These are phyloP conservation scores for Malaclemys terrapin DNA, from an alignment of 2,113 vertebrate species.

Conservation along the genomic window DNA sequence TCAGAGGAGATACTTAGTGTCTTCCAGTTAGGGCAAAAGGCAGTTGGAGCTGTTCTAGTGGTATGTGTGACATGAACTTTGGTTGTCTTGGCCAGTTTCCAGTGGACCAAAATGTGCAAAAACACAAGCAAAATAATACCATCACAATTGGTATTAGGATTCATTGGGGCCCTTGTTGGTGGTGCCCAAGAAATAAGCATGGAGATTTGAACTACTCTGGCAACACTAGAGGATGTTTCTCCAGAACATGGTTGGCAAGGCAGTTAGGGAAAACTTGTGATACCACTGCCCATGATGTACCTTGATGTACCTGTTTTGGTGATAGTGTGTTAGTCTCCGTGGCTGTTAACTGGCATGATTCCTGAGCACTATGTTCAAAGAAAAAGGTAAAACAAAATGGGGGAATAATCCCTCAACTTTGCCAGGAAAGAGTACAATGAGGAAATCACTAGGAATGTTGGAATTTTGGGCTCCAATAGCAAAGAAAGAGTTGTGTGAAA, in stretches of 20 bases:
- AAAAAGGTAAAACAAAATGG: background rate
- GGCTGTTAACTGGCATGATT: background rate
- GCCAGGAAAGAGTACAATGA: background rate
- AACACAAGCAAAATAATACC: too few relatives aligned
- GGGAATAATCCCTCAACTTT: background rate
- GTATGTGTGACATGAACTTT: accelerated
- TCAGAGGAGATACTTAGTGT: background rate
- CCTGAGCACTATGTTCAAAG: background rate
- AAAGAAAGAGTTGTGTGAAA: background rate
- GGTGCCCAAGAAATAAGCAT: too few relatives aligned
- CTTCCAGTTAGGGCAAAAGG: background rate
- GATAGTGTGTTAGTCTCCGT: background rate
- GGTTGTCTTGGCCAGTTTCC: background rate
- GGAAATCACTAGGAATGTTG: accelerated
- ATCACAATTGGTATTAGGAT: too few relatives aligned
- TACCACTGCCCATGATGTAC: background rate
- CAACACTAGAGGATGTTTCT: background rate
- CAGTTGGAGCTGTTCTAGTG: background rate
- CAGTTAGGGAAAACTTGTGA: accelerated
- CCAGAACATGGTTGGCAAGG: background rate
- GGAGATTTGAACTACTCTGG: background rate
- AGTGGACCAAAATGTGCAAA: background rate
- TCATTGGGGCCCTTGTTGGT: too few relatives aligned
- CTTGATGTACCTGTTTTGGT: background rate
- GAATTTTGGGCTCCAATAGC: background rate